Base-by-base conservation (phyloP, 2,888 invertebrate species). In the Xestia rhomboidea region DNA sequence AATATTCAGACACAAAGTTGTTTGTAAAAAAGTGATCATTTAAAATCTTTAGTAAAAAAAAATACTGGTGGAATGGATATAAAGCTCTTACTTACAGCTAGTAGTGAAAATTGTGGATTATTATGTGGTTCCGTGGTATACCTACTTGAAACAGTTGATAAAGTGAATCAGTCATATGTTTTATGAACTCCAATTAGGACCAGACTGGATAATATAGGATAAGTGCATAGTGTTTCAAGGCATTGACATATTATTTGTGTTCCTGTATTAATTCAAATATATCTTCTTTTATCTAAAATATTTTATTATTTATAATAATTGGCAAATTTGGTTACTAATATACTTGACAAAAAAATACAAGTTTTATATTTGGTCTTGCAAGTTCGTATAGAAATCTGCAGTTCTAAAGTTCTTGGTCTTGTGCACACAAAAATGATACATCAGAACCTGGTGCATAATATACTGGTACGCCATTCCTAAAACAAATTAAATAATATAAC, bases 381-480 rank as follows among this genome's bases (percentile, higher is more conserved):
- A 41, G 44, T 38, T 64, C 46, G 38, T 38, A 41, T 27, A 27
- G 10, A 41, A 71, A 57, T 64, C 21, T 24, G 57, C 30, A 49
- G 11, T 34, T 34, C 63, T 86, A 86, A 64, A 84, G 13, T 79
- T 86, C 86, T 34, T 75, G 72, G 24, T 67, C 51, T 73, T 63
- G 79, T 74, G 49, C 75, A 57, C 88, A 79, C 85, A 95, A 95
- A 91, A 97, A 98, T 87, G 98, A 98, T 66, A 98, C 91, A 95
- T 98, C 97, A 27, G 97, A 93, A 63, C 97, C 97, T 63, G 97
- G 94, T 68, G 95, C 92, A 90, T 96, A 83, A 73, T 63, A 96
- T 90, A 97, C 97, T 78, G 92, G 90, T 76, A 97, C 97, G 81
- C 95, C 92, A 68, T 94, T 94, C 80, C 98, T 98, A 92, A 87